Conservation (phyloP, 2,888 invertebrate species). For the Alviniconcha strummeri region DNA sequence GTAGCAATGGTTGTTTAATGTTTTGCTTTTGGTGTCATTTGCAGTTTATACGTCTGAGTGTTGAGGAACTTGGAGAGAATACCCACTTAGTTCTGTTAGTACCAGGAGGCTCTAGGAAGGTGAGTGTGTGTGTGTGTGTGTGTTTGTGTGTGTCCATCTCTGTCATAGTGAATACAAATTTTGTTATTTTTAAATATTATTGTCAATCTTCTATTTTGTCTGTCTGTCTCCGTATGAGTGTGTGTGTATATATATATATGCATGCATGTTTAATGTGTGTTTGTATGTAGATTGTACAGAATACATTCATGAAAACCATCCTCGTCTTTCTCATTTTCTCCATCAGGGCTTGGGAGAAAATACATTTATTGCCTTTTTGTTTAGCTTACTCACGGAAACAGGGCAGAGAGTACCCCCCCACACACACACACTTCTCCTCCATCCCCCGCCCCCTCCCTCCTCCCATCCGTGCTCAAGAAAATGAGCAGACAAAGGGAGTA, state of each 20-base stretch:
- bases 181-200: not conserved
- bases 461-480: too few species aligned
- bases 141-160: constrained; percentile 17
- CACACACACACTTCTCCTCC: not conserved
- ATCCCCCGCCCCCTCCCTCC: too few species aligned
- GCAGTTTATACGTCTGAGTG: constrained; percentile 53
- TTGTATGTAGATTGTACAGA: not conserved
- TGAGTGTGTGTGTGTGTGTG: constrained; percentile 38
- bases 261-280: not conserved
- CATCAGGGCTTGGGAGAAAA: too few species aligned
- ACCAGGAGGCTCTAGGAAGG: constrained; percentile 50
- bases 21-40: constrained; percentile 18
- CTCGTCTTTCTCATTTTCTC: too few species aligned
- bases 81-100: constrained; percentile 59
- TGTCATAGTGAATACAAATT: not conserved
- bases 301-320: too few species aligned
- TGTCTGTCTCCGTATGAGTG: constrained; percentile 1
- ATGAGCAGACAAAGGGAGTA: too few species aligned
- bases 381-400: not conserved
- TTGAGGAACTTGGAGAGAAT: constrained; percentile 47
- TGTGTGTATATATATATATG: constrained; percentile 18
- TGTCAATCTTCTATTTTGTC: not conserved
- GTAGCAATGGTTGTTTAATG: too few species aligned
- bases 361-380: too few species aligned
- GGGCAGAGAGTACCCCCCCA: not conserved